Percentiles rank a stretch among this genome's conserved stretches.
These are phyloP conservation scores for Cryptocephalus primarius DNA, from an alignment of 2,888 invertebrate genomes.

Conservation along the genomic window DNA sequence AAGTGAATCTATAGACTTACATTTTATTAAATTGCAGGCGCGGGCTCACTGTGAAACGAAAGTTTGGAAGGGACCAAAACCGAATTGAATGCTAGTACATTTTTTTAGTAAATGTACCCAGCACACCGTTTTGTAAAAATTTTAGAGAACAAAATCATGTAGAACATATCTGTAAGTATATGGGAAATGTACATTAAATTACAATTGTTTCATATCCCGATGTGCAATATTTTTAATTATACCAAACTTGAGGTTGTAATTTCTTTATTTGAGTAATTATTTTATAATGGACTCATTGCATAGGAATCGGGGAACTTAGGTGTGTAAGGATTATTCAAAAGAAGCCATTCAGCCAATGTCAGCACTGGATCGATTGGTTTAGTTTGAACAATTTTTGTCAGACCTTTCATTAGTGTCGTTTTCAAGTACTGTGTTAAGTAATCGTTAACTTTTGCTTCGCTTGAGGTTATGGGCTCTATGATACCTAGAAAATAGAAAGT, in stretches of 20 bases:
- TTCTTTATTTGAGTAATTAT: neutral
- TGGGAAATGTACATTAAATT: too few relatives aligned
- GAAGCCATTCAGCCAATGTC: conserved; percentile 68
- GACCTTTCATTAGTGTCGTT: conserved; percentile 49
- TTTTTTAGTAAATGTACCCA: neutral
- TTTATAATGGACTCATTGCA: conserved; percentile 28
- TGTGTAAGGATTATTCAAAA: conserved; percentile 64
- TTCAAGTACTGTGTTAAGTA: conserved; percentile 60
- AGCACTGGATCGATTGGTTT: conserved; percentile 66
- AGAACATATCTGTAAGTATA: too few relatives aligned
- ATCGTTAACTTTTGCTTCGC: conserved; percentile 50
- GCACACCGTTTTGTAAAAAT: too few relatives aligned
- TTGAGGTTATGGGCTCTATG: conserved; percentile 57
- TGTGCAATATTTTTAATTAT: too few relatives aligned
- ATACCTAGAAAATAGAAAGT: too few relatives aligned
- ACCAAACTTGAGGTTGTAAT: too few relatives aligned
- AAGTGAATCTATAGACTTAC: conserved; percentile 5
- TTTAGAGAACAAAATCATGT: too few relatives aligned
- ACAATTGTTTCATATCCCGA: too few relatives aligned
- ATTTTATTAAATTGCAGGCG: conserved; percentile 3
- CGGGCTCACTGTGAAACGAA: conserved; percentile 7
- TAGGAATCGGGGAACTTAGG: conserved; percentile 39
- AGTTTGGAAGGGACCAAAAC: conserved; percentile 9
- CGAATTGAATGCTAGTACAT: neutral
- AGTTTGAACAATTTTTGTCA: conserved; percentile 54